These are phyloP conservation scores for Discoglossus pictus DNA, from an alignment of 2,797 vertebrate species.

Conservation along the genomic window DNA sequence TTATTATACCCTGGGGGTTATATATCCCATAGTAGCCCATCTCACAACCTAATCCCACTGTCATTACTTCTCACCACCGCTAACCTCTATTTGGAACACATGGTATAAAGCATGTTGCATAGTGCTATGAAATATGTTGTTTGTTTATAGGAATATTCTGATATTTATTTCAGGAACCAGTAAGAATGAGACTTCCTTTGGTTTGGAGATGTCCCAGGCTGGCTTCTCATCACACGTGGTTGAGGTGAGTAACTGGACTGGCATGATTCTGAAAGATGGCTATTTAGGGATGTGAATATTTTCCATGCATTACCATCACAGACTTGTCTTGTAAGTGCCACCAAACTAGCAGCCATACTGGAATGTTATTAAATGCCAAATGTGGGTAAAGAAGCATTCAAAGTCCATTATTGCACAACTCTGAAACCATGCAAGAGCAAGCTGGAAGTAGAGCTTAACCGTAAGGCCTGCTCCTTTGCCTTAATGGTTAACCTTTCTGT, in stretches of 20 bases:
- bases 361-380: not conserved
- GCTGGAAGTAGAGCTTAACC: too few relatives aligned
- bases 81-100: not conserved
- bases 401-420: too few relatives aligned
- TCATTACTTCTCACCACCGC: accelerated
- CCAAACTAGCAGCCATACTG: not conserved
- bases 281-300: not conserved
- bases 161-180: conserved; percentile 81
- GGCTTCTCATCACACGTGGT: conserved; percentile 96
- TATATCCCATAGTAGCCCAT: not conserved
- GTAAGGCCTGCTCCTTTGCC: too few relatives aligned
- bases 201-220: conserved; percentile 97
- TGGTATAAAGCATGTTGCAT: too few relatives aligned
- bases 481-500: too few relatives aligned
- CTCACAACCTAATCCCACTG: not conserved
- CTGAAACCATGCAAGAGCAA: too few relatives aligned
- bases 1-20: too few relatives aligned
- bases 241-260: conserved; percentile 76
- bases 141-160: too few relatives aligned
- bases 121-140: too few relatives aligned
- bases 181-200: conserved; percentile 96
- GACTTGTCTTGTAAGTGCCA: not conserved
- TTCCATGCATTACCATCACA: not conserved
- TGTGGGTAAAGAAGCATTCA: too few relatives aligned
- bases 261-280: too few relatives aligned